Percentiles rank a stretch among this genome's conserved stretches.
Evolutionary conservation across 2,888 invertebrate genomes (phyloP).

Genomic region (Clostera curtula): DNA sequence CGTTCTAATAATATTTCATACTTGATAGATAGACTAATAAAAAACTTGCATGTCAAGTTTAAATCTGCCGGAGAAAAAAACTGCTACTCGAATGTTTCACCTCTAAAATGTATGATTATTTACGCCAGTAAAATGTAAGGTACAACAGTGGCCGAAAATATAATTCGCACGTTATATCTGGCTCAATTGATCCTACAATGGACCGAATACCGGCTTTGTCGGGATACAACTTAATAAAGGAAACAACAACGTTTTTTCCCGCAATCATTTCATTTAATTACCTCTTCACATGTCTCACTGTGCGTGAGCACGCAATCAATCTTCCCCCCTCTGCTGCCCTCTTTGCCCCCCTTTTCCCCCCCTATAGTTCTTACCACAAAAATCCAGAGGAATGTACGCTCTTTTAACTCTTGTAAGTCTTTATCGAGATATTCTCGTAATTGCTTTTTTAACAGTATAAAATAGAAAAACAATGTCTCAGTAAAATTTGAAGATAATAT

Average conservation of each 20-base stretch:
- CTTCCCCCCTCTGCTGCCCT: too few relatives aligned
- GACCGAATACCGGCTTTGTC: background rate
- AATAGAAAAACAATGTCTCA: too few relatives aligned
- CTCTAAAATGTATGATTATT: too few relatives aligned
- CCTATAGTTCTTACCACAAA: slow-evolving; percentile 16
- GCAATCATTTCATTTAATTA: slow-evolving; percentile 53
- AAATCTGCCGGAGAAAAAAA: too few relatives aligned
- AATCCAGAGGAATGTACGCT: slow-evolving; percentile 26
- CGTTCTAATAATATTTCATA: too few relatives aligned
- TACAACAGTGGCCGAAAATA: too few relatives aligned
- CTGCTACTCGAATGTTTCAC: too few relatives aligned
- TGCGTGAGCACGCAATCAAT: slow-evolving; percentile 49
- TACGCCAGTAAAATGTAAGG: too few relatives aligned
- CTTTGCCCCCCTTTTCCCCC: slow-evolving; percentile 4
- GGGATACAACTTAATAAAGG: slow-evolving; percentile 7
- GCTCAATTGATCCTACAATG: slow-evolving; percentile 4
- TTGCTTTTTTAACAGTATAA: slow-evolving; percentile 8
- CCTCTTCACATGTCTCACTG: slow-evolving; percentile 41
- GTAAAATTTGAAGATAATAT: too few relatives aligned
- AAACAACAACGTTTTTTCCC: slow-evolving; percentile 20
- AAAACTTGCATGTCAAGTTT: too few relatives aligned
- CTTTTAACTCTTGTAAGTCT: slow-evolving; percentile 15
- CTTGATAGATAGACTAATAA: too few relatives aligned
- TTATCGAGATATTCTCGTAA: slow-evolving; percentile 17
- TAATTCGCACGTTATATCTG: background rate